Conservation (phyloP, 2,888 invertebrate species). For the Pharmacophagus antenor region DNA sequence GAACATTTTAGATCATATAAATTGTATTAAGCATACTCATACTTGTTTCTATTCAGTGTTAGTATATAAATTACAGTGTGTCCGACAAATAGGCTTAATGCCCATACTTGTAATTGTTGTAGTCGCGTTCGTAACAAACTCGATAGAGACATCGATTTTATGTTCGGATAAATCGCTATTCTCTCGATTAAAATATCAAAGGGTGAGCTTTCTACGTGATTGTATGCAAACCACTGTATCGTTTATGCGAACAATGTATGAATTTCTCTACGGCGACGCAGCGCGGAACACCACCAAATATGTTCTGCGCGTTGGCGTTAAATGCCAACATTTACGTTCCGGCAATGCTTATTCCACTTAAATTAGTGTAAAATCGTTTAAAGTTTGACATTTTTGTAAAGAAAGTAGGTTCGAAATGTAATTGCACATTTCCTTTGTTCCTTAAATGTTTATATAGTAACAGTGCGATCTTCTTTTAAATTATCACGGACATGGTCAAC, state of each 20-base stretch:
- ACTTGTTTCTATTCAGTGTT: background rate
- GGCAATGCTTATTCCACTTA: slow-evolving; percentile 19
- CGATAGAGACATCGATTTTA: slow-evolving; percentile 61
- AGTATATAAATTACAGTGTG: background rate
- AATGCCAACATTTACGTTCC: slow-evolving; percentile 26
- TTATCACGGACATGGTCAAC: background rate
- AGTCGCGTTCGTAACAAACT: slow-evolving; percentile 25
- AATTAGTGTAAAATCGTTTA: slow-evolving; percentile 25
- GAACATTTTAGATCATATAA: background rate
- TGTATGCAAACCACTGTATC: slow-evolving; percentile 72
- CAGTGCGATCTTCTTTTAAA: background rate
- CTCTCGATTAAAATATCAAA: slow-evolving; percentile 74
- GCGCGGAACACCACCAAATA: slow-evolving; percentile 42
- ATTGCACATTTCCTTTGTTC: background rate
- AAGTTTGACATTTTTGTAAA: slow-evolving; percentile 21
- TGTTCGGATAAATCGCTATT: slow-evolving; percentile 55
- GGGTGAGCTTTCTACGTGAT: slow-evolving; percentile 69
- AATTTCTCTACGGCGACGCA: slow-evolving; percentile 44
- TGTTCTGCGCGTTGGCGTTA: slow-evolving; percentile 36
- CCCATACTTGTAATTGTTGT: slow-evolving; percentile 15
- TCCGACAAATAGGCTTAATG: slow-evolving; percentile 5
- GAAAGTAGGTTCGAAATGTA: slow-evolving; percentile 16
- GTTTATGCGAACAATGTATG: slow-evolving; percentile 53
- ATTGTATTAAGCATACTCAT: background rate
- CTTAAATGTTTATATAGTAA: background rate